A percentile compares a stretch with the other conserved stretches of the same genome.
phyloP scores from a whole-genome alignment of 2,113 vertebrate genomes.

The Pteronura brasiliensis region DNA sequence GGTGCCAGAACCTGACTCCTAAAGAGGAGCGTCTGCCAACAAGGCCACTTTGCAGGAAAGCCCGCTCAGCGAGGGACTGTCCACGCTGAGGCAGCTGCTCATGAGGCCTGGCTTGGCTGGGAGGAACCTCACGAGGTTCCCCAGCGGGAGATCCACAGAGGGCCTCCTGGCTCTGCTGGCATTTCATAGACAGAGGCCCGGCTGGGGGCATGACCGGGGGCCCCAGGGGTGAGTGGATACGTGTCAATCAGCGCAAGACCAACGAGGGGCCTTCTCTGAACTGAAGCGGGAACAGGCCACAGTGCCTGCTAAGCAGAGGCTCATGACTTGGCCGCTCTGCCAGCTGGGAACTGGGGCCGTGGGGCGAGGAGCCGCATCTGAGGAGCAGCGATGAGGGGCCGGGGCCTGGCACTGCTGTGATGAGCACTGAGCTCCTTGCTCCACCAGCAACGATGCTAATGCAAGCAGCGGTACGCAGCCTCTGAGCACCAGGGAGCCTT shows the following conservation, averaged over 20 bases:
- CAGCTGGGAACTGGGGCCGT: background rate
- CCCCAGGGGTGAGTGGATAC: background rate
- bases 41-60: slow-evolving; percentile 1
- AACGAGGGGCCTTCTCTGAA: background rate
- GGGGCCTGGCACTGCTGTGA: background rate
- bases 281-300: background rate
- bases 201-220: background rate
- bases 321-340: background rate
- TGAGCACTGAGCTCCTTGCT: background rate
- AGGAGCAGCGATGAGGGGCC: background rate
- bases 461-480: accelerated
- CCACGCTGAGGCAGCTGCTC: background rate
- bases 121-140: background rate
- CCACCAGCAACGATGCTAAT: background rate
- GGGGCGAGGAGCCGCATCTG: accelerated
- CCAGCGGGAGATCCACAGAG: background rate
- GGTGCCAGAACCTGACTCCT: background rate
- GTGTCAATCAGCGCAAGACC: background rate
- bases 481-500: background rate
- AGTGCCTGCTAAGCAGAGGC: background rate
- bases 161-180: background rate
- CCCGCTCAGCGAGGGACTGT: background rate
- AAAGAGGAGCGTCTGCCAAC: background rate
- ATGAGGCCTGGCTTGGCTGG: background rate
- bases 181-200: background rate